A percentile compares a stretch with the other conserved stretches of the same genome.
These are phyloP conservation scores for Silurus asotus DNA, from an alignment of 2,113 vertebrate genomes.

Conservation along the genomic window DNA sequence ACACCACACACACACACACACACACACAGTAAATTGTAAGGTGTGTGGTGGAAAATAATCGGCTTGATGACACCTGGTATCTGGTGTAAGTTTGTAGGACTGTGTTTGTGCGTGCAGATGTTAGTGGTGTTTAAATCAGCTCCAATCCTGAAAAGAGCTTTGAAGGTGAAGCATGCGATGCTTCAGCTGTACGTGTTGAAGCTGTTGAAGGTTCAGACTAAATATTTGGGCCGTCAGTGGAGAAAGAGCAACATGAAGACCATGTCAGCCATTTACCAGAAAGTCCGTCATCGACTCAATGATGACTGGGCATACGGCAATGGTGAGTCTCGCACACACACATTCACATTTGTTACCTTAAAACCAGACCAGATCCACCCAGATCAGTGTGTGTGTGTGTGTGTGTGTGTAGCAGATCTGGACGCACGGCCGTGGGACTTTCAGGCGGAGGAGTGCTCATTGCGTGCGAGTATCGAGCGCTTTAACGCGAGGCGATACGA, in stretches of 20 bases:
- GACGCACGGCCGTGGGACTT: constrained; percentile 98
- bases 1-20: constrained; percentile 30
- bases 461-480: constrained; percentile 93
- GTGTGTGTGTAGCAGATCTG: constrained; percentile 77
- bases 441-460: constrained; percentile 94
- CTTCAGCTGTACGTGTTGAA: constrained; percentile 98
- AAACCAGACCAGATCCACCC: no score
- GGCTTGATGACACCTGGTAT: no score
- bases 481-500: constrained; percentile 96
- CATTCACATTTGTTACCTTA: not conserved
- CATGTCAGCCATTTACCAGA: constrained; percentile 99
- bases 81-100: no score
- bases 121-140: constrained; percentile 97
- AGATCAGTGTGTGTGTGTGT: not conserved
- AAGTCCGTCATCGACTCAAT: constrained; percentile 94
- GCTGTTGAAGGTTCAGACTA: constrained; percentile 96
- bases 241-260: constrained; percentile 99
- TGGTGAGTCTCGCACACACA: constrained; percentile 68
- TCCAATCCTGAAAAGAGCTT: constrained; percentile 96
- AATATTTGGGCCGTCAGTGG: constrained; percentile 96
- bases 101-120: constrained; percentile 76
- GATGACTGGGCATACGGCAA: constrained; percentile 98
- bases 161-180: constrained; percentile 99
- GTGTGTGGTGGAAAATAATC: no score
- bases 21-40: not conserved